Evolutionary conservation across 2,797 vertebrate genomes (phyloP), one percentile per base, ranked within the genome.

Genomic region (Chloroceryle inda): DNA sequence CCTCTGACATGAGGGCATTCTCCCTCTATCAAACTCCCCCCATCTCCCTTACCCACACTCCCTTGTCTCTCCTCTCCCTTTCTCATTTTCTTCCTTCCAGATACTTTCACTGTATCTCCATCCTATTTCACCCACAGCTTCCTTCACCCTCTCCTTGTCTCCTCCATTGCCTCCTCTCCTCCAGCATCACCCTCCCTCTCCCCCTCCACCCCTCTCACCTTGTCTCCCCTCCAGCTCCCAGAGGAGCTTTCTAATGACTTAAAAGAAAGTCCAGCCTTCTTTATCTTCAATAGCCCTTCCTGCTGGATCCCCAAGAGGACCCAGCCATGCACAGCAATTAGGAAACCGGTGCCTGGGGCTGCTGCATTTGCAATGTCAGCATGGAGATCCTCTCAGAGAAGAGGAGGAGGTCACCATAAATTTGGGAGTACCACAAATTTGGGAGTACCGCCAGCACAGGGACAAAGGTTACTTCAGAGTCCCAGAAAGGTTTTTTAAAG

Each of bases 201-300:
- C 26, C 13, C 7, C 33, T 62, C 55, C 35, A 72, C 9, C 29
- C 23, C 15, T 42, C 45, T 81, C 45, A 52, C 29, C 92, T 49
- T 69, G 17, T 74, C 72, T 92, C 42, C 42, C 26, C n/a, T 68
- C 53, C 58, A 74, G 44, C 33, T 95, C 93, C 69, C 89, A 15
- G n/a, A 58, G 77, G 79, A 96, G 22, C 38, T 88, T 79, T 78
- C 89, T 95, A 92, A 95, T 59, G 88, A 83, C 31, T 92, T 90
- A 80, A 96, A 92, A 62, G 79, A 88, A 94, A 76, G 0, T 0
- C 67, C 72, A 91, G 58, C 61, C 49, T 26, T n/a, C 89, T 93
- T 75, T 90, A 24, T 72, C 88, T 90, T 63, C 75, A 87, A n/a
- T 81, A 74, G n/a, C 52, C 78, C 37, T 94, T 52, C 64, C 82